Evolutionary conservation across 2,113 vertebrate genomes (phyloP), one percentile per base, ranked within the genome.

Genomic region (Amphilophus citrinellus): DNA sequence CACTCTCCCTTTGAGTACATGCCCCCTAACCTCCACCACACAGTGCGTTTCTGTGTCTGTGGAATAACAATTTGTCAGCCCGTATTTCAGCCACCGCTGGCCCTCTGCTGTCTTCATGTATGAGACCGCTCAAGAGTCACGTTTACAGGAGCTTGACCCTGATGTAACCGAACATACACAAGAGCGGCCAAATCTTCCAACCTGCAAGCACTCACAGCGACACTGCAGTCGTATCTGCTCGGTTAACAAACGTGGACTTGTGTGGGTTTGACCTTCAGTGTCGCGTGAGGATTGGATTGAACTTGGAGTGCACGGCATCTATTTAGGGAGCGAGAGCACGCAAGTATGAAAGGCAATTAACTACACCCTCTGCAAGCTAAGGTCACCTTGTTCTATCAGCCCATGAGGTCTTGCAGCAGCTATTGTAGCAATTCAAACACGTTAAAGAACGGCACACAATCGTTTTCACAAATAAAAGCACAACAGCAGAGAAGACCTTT

Each of bases 321-420:
- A 85, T 88, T 89, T 71, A 30, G 81, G 80, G 79, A 84, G 85
- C n/a, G 37, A 32, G 85, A 60, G 86, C 84, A 42, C 10, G 37
- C 58, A 77, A 75, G 76, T 42, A 73, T 66, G 83, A 78, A 83
- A 93, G 88, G 91, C 90, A 93, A 92, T 91, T 93, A 93, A 84
- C 86, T 32, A 84, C 89, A 63, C 80, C 63, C 86, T 84, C 77
- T 44, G 84, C 35, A 61, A 84, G 87, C 80, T 87, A 81, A 89
- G 92, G 94, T 95, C 91, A 92, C 94, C 92, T 93, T 93, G 91
- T 82, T 92, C 90, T 27, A 2, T 87, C 79, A 57, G 90, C 86
- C 87, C 77, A 35, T 4, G 77, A 86, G 39, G 79, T 61, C 62
- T 61, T 14, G 65, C 89, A n/a, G 81, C 76, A 63, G 76, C 81